Base-by-base conservation (phyloP, 2,888 invertebrate genomes). In the Diaprepes abbreviatus region DNA sequence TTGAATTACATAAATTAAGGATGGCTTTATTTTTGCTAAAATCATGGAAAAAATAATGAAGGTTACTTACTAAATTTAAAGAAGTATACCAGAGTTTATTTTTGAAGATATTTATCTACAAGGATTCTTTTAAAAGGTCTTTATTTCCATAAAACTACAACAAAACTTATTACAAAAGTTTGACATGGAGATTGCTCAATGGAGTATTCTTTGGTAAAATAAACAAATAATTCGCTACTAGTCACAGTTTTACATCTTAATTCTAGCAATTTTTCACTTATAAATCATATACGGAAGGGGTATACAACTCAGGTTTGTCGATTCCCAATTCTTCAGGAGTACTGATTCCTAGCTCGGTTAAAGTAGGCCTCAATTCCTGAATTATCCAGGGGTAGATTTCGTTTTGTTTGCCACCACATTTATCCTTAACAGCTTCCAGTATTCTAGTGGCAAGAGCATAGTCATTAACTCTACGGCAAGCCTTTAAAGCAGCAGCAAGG, bases 261-360 rank as follows among this genome's bases (percentile, higher is more conserved):
- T 31, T 12, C 35, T 24, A 45, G 7, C 1, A 43, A 36, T 45
- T 74, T 76, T 74, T 24, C 79, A 91, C 28, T 28, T 50, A 50
- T 28, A 50, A 88, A 68, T 93, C 91, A 80, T 89, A 92, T 66
- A 93, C 91, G 79, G 88, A 89, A 79, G 91, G 85, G 75, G 96
- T 87, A 71, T 94, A 95, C 83, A 98, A 86, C 86, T 99, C 98
- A 66, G 98, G 99, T 85, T 96, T 93, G 85, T 98, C 97, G 80
- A 95, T 98, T 71, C 98, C 98, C 79, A 99, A 88, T 82, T 98
- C 96, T 84, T 98, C 98, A 0, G 94, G 94, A 28, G 98, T 97
- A 63, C 91, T 91, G 76, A 99, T 91, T 50, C 99, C 98, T 68
- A 99, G 87, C 86, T 99, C 97, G 40, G 91, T 90, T 68, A 99